A percentile compares a stretch with the other conserved stretches of the same genome.
These are phyloP conservation scores for Troides aeacus DNA, from an alignment of 2,888 invertebrate species.

Conservation along the genomic window DNA sequence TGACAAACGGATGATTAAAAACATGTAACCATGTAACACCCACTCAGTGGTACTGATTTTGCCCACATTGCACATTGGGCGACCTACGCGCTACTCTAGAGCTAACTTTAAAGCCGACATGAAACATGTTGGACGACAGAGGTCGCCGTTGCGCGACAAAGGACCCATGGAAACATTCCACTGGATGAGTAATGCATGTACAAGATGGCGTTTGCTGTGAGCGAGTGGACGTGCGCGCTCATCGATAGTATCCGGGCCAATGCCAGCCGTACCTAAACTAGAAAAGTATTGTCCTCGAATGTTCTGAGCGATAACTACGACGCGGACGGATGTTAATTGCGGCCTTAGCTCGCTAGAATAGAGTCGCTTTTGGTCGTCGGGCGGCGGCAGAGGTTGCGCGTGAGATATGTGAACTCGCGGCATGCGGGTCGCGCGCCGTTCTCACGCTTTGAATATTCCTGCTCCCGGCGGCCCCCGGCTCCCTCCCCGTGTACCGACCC, in stretches of 20 bases:
- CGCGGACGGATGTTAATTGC: slow-evolving; percentile 43
- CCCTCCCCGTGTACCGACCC: slow-evolving; percentile 37
- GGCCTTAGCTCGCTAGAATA: slow-evolving; percentile 49
- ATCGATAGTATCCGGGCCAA: slow-evolving; percentile 77
- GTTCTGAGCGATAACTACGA: slow-evolving; percentile 74
- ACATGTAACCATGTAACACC: background rate
- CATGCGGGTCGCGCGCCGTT: slow-evolving; percentile 79
- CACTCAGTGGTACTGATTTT: background rate
- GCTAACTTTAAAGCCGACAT: background rate
- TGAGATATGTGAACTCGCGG: slow-evolving; percentile 79
- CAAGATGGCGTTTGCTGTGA: slow-evolving; percentile 34
- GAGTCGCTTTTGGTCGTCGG: slow-evolving; percentile 49
- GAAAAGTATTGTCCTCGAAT: slow-evolving; percentile 80
- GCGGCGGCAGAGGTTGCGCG: slow-evolving; percentile 69
- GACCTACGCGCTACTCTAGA: background rate
- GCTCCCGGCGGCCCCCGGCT: slow-evolving; percentile 60
- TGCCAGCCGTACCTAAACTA: slow-evolving; percentile 79
- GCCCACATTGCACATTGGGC: background rate
- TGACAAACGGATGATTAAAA: slow-evolving; percentile 2
- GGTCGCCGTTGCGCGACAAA: slow-evolving; percentile 14
- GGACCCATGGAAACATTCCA: slow-evolving; percentile 31
- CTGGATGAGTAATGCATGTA: slow-evolving; percentile 25
- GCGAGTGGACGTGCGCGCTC: slow-evolving; percentile 70
- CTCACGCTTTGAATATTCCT: slow-evolving; percentile 80
- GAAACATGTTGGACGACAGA: background rate